Conservation (phyloP, 2,113 vertebrate genomes). For the Gallinago undulata region DNA sequence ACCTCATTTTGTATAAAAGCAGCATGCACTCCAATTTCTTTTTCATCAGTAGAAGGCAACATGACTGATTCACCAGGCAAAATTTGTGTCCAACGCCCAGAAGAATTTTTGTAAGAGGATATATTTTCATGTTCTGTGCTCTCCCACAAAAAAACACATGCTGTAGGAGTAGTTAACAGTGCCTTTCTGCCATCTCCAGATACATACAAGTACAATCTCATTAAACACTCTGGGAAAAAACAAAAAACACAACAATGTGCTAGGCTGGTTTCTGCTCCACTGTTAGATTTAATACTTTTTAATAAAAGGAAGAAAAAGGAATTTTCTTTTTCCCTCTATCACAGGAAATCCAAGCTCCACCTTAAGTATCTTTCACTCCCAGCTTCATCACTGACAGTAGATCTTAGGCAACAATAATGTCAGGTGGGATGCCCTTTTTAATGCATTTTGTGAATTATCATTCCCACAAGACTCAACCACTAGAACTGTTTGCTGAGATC, state of each 20-base stretch:
- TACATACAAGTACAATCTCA: slow-evolving; percentile 79
- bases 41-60: slow-evolving; percentile 84
- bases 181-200: slow-evolving; percentile 83
- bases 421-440: background rate
- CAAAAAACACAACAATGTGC: background rate
- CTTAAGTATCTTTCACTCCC: background rate
- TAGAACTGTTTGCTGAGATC: background rate
- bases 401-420: background rate
- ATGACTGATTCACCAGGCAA: slow-evolving; percentile 65
- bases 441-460: background rate
- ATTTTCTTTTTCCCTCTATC: background rate
- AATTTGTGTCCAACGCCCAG: slow-evolving; percentile 85
- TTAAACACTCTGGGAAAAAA: slow-evolving; percentile 62
- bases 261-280: background rate
- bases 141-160: slow-evolving; percentile 88
- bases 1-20: slow-evolving; percentile 88
- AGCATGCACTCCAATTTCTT: slow-evolving; percentile 82
- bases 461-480: background rate
- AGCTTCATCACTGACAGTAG: background rate
- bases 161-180: slow-evolving; percentile 76
- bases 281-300: background rate
- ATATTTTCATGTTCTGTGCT: slow-evolving; percentile 69
- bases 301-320: background rate
- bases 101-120: slow-evolving; percentile 51
- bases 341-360: background rate